Conservation (phyloP, 1,140 invertebrate genomes). For the Papilio glaucus region DNA sequence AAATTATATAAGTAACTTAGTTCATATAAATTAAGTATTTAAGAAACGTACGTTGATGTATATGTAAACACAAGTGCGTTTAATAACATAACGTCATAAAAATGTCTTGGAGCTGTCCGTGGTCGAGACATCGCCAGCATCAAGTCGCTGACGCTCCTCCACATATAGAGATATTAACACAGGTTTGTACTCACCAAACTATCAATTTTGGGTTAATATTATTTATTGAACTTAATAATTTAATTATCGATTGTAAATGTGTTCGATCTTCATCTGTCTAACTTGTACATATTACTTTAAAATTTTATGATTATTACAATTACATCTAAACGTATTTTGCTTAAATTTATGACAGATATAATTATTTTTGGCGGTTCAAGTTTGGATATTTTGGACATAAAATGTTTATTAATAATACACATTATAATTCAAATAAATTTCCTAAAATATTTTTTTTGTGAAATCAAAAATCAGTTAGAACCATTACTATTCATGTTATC, state of each 20-base stretch:
- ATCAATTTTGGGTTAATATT: too few species aligned
- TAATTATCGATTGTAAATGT: too few species aligned
- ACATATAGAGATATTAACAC: slow-evolving; percentile 49
- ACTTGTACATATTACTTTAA: too few species aligned
- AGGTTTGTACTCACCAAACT: slow-evolving; percentile 51
- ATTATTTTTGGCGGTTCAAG: too few species aligned
- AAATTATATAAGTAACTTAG: not conserved
- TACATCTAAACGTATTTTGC: too few species aligned
- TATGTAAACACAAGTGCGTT: not conserved
- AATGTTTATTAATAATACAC: too few species aligned
- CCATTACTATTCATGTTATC: not conserved
- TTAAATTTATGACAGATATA: too few species aligned
- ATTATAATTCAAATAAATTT: too few species aligned
- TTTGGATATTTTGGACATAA: too few species aligned
- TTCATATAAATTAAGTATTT: not conserved
- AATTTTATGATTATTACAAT: too few species aligned
- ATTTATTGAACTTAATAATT: too few species aligned
- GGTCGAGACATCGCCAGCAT: slow-evolving; percentile 67
- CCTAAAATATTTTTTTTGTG: not conserved
- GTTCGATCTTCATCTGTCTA: too few species aligned
- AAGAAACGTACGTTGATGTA: not conserved
- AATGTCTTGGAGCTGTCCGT: slow-evolving; percentile 78
- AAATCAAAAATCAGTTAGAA: not conserved
- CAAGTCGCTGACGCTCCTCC: slow-evolving; percentile 55
- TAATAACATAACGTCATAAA: slow-evolving; percentile 42